Base-by-base conservation (phyloP, 2,888 invertebrate genomes). In the Agrenia bidenticulata region DNA sequence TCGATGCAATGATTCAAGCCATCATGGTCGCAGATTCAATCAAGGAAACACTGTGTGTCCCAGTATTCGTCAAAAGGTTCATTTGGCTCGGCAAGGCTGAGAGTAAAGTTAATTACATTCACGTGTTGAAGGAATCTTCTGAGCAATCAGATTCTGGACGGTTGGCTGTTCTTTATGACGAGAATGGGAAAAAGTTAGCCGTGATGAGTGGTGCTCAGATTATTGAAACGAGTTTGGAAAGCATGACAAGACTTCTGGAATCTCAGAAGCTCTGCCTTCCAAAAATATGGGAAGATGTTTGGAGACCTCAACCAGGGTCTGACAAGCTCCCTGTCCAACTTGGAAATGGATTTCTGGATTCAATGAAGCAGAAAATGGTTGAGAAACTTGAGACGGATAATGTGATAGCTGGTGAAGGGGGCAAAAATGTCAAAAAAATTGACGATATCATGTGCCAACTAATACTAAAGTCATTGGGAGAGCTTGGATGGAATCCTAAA, bases 1-100 rank as follows among this genome's bases (percentile, higher is more conserved):
- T 57, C 27, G 57, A 57, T 39, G 57, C 41, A 21, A 37, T 57
- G 41, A 41, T 57, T 19, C 57, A 57, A 41, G 39, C 41, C 2
- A 13, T 23, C 21, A 11, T 57, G 21, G 4, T 57, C 2, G 9
- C 57, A 2, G 57, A 49, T 11, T 2, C 13, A 9, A 23, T 24
- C 19, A 45, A 39, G 24, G 2, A 9, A 24, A 49, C 21, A 42
- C 27, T 58, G 23, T 23, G 7, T 24, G 58, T 58, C 26, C 58
- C 58, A 2, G 49, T 58, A n/a, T 26, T 7, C 21, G 17, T 58
- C 26, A 42, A 45, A 2, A 58, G 26, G 13, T 49, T 45, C 15
- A 49, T 26, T 2, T 58, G 45, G 45, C 45, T 21, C 41, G 27
- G 26, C 2, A n/a, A 39, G 9, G 2, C 4, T 4, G 19, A 41